Conservation (phyloP, 35 echinoderm and acorn worm genomes). For the Chiridota heheva region DNA sequence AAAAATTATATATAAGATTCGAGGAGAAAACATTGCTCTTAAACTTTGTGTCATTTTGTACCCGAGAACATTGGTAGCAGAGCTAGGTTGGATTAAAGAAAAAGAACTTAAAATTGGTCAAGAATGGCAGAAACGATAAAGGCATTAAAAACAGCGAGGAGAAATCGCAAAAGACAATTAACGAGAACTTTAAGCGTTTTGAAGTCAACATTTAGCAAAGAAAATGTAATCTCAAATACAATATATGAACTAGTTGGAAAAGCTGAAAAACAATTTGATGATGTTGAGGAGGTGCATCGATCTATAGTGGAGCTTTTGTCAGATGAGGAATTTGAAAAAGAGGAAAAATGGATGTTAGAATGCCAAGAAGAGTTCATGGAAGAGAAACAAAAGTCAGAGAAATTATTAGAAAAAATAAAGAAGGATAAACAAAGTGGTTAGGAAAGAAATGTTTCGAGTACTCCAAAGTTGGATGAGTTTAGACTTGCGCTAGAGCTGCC, state of each 20-base stretch:
- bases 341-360: constrained; percentile 16
- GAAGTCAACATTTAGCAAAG: background rate
- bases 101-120: too few relatives aligned
- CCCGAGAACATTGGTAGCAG: too few relatives aligned
- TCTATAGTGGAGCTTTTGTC: background rate
- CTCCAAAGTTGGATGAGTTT: too few relatives aligned
- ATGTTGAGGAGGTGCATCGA: background rate
- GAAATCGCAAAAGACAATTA: background rate
- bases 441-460: too few relatives aligned
- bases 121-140: too few relatives aligned
- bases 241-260: background rate
- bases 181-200: background rate
- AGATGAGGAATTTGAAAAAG: constrained; percentile 23
- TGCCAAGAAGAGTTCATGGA: background rate
- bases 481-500: too few relatives aligned
- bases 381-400: background rate
- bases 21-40: too few relatives aligned
- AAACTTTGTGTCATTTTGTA: too few relatives aligned
- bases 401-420: background rate
- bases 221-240: too few relatives aligned
- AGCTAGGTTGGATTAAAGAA: too few relatives aligned
- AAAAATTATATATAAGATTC: too few relatives aligned
- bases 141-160: background rate
- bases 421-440: too few relatives aligned
- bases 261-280: background rate